Base-by-base conservation (phyloP, 2,113 vertebrate species). In the Oryzias curvinotus region DNA sequence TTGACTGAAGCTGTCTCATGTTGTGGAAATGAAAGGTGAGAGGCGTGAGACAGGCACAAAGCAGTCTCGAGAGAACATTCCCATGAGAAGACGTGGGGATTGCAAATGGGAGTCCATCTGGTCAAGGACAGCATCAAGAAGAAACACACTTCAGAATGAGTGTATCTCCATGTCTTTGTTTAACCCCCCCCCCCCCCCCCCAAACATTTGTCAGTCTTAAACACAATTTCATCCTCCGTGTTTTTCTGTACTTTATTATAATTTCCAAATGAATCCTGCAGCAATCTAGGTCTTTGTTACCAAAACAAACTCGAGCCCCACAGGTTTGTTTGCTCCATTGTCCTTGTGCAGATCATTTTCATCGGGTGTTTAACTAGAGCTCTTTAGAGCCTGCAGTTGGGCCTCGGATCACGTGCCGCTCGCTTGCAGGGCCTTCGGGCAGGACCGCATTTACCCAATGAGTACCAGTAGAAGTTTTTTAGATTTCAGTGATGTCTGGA, bases 1-100 rank as follows among this genome's bases (percentile, higher is more conserved):
- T 41, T 1, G 5, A 7, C 65, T 58, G 54, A 74, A 65, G 69
- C 65, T 28, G 42, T 42, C 8, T 72, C 50, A 4, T 13, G 25
- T 67, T 75, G 15, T 25, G 45, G 14, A 1, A 13, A 2, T 56
- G 86, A 78, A 78, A 89, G 21, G 0, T 5, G 81, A 89, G 26
- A 75, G 14, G 82, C 80, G 80, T 87, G 87, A 82, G 85, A 86
- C 62, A 19, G 12, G 44, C 13, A 53, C 15, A 14, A 15, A 55
- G 41, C 1, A 0, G 26, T 76, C 49, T 48, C 46, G n/a, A 52
- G 62, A 30, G 48, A 65, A 73, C 61, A 3, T 26, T 41, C 56
- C 51, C 67, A 51, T 5, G 23, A 70, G 65, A 65, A 18, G 7
- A 46, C 52, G 17, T 1, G 23, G 56, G 25, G 63, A 66, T 80